Evolutionary conservation across 1,140 invertebrate species (phyloP).

Genomic region (Brachionus sp.): DNA sequence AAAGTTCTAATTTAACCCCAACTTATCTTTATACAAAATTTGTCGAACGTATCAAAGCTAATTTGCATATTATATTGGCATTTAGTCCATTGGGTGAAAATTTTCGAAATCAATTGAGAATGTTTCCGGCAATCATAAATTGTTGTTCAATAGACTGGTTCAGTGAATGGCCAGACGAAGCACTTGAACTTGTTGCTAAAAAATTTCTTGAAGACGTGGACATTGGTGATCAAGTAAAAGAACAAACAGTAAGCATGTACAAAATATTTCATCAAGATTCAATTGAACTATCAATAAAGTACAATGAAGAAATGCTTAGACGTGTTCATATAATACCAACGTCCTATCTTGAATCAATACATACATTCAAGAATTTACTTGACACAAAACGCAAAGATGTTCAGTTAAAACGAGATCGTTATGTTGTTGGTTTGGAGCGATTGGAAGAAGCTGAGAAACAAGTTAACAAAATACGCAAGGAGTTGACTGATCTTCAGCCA

Average conservation of each 20-base stretch:
- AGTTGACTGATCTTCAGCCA: conserved; percentile 57
- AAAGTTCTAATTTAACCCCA: conserved; percentile 50
- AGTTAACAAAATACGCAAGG: conserved; percentile 60
- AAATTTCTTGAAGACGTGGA: conserved; percentile 58
- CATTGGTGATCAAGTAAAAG: conserved; percentile 54
- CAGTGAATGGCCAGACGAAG: conserved; percentile 59
- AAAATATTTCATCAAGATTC: conserved; percentile 59
- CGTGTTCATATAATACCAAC: conserved; percentile 59
- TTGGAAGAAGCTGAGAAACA: conserved; percentile 64
- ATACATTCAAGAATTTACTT: conserved; percentile 59
- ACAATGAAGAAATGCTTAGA: conserved; percentile 49
- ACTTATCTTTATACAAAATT: conserved; percentile 55
- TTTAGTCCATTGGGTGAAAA: conserved; percentile 60
- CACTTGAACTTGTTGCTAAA: conserved; percentile 71
- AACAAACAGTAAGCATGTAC: conserved; percentile 56
- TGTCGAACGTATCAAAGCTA: conserved; percentile 55
- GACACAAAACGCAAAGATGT: conserved; percentile 65
- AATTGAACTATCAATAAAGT: conserved; percentile 51
- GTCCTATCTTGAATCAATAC: conserved; percentile 59
- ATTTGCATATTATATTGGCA: conserved; percentile 58
- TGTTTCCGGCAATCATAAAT: conserved; percentile 60
- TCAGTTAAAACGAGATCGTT: conserved; percentile 67
- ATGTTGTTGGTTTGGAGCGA: conserved; percentile 62
- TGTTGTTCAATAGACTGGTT: conserved; percentile 58
- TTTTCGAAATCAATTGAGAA: conserved; percentile 57